Conservation (phyloP, 2,888 invertebrate species). For the Acleris cristana region DNA sequence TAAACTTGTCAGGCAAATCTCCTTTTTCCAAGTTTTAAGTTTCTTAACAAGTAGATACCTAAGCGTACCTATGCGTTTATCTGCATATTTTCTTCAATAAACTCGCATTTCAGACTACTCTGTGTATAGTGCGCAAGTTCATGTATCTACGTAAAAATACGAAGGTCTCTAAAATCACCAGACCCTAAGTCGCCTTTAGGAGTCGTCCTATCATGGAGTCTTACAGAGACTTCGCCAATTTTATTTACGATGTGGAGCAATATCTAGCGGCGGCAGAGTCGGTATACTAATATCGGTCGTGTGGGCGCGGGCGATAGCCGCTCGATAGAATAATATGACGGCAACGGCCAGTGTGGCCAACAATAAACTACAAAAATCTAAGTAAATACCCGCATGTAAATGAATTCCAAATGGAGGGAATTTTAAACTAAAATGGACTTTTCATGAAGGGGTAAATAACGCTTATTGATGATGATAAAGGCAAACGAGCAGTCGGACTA, state of each 20-base stretch:
- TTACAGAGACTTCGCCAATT: constrained; percentile 49
- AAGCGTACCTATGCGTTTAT: no score
- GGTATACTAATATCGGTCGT: constrained; percentile 79
- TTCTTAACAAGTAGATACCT: no score
- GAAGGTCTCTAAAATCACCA: constrained; percentile 11
- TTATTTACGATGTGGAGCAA: constrained; percentile 77
- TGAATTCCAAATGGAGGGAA: no score
- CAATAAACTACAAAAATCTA: not conserved
- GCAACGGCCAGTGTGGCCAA: constrained; percentile 49
- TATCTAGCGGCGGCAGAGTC: constrained; percentile 76
- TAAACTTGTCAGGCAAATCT: no score
- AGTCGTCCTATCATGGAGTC: constrained; percentile 55
- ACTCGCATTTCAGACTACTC: not conserved
- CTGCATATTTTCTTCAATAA: no score
- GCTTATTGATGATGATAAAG: no score
- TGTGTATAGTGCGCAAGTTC: not conserved
- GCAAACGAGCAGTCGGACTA: no score
- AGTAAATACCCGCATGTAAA: not conserved
- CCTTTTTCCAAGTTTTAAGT: no score
- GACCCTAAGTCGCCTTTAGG: constrained; percentile 51
- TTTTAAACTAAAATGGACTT: no score
- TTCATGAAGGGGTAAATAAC: no score
- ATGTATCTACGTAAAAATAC: not conserved
- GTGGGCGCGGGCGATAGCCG: constrained; percentile 76
- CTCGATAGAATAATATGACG: constrained; percentile 82